These are phyloP conservation scores for Chymomyza caudatula DNA, from an alignment of 2,888 invertebrate species.

Conservation along the genomic window DNA sequence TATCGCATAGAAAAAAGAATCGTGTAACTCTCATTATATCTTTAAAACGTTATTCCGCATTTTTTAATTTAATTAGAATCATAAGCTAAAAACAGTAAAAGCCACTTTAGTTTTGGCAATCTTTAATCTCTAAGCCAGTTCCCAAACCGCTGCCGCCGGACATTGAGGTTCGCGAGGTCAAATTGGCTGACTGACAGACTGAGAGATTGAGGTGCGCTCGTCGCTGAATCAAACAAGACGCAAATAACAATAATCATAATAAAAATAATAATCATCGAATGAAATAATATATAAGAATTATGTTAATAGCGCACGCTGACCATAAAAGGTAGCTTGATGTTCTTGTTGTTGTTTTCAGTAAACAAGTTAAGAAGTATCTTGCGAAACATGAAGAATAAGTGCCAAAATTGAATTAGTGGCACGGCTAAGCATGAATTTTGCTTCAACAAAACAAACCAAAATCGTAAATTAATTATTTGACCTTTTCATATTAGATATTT, in stretches of 20 bases:
- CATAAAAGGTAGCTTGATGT: constrained; percentile 53
- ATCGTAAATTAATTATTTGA: too few relatives aligned
- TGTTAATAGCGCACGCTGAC: constrained; percentile 45
- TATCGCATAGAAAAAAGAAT: too few relatives aligned
- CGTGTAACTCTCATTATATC: constrained; percentile 32
- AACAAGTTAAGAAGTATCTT: constrained; percentile 19
- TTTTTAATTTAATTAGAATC: constrained; percentile 47
- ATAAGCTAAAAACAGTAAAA: not conserved
- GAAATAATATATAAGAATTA: constrained; percentile 58
- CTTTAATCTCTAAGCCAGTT: constrained; percentile 39
- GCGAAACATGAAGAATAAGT: too few relatives aligned
- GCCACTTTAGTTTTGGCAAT: constrained; percentile 27
- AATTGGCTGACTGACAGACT: constrained; percentile 15
- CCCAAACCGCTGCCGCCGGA: constrained; percentile 8
- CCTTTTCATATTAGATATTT: too few relatives aligned
- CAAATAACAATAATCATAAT: constrained; percentile 43
- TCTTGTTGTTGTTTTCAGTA: not conserved
- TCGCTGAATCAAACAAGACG: constrained; percentile 45
- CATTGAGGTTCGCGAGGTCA: constrained; percentile 28
- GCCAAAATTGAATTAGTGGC: too few relatives aligned
- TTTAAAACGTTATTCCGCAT: constrained; percentile 35
- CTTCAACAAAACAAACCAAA: too few relatives aligned
- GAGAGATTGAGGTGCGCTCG: constrained; percentile 39
- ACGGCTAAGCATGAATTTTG: too few relatives aligned
- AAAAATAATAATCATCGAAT: constrained; percentile 41